Conservation (phyloP, 1,140 invertebrate genomes). For the Hormaphis cornu region DNA sequence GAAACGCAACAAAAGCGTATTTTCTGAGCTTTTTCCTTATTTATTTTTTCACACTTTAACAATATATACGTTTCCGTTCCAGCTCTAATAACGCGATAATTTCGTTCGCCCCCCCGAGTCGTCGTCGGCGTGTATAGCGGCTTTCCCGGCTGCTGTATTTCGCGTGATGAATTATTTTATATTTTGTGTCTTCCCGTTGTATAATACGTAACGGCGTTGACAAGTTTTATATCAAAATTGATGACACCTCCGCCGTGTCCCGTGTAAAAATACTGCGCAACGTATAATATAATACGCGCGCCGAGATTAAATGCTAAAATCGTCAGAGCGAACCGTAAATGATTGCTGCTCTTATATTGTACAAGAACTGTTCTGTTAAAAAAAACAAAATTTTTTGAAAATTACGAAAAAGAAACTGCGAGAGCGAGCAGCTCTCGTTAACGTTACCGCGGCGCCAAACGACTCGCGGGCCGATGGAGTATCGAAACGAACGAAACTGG, state of each 20-base stretch:
- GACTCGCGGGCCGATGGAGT: too few species aligned
- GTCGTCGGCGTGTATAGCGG: not conserved
- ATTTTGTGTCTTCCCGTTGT: not conserved
- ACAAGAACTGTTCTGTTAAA: too few species aligned
- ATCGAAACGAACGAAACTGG: too few species aligned
- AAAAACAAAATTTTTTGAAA: too few species aligned
- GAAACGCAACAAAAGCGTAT: slow-evolving; percentile 8
- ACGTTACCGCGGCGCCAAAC: too few species aligned
- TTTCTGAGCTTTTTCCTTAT: not conserved
- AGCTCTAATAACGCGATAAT: slow-evolving; percentile 2
- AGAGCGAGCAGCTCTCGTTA: too few species aligned
- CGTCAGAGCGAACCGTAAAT: slow-evolving; percentile 13
- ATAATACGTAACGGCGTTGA: slow-evolving; percentile 11
- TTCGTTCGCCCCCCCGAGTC: too few species aligned
- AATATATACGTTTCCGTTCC: not conserved
- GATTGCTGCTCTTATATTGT: too few species aligned
- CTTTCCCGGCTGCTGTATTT: too few species aligned
- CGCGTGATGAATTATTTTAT: slow-evolving; percentile 28
- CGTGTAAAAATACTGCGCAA: not conserved
- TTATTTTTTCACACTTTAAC: not conserved
- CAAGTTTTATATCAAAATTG: slow-evolving; percentile 31
- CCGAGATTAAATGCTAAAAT: slow-evolving; percentile 29
- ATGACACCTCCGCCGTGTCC: slow-evolving; percentile 25
- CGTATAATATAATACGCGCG: not conserved
- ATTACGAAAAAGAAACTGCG: too few species aligned